Percentiles rank a stretch among this genome's conserved stretches.
phyloP scores from a whole-genome alignment of 2,113 vertebrate genomes.

The Thalassarche chlororhynchos region DNA sequence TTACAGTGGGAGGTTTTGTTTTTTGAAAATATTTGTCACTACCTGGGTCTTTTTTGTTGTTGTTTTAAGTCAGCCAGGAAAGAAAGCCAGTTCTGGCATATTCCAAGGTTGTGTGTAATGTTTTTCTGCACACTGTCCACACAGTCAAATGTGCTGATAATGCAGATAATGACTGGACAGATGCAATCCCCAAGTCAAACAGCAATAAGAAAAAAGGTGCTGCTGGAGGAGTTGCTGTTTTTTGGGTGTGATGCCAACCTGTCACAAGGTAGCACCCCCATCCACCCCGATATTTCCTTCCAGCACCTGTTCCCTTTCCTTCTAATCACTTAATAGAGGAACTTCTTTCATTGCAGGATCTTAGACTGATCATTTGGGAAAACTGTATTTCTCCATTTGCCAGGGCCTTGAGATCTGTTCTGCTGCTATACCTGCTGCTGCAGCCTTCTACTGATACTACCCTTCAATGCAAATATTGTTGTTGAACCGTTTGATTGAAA shows the following conservation, averaged over 20 bases:
- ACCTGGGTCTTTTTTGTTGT: background rate
- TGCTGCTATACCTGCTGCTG: background rate
- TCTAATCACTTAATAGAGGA: background rate
- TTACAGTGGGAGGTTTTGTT: background rate
- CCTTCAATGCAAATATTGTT: background rate
- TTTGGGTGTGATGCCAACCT: background rate
- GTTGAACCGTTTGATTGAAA: background rate
- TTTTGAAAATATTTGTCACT: background rate
- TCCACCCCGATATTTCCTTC: background rate
- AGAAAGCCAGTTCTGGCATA: background rate
- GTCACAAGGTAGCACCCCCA: background rate
- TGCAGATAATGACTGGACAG: background rate
- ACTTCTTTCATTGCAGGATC: background rate
- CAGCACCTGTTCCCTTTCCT: background rate
- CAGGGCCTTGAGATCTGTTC: background rate
- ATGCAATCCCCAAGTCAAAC: background rate
- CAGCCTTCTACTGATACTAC: background rate
- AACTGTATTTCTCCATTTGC: background rate
- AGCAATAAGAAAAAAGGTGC: background rate
- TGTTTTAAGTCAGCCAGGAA: background rate
- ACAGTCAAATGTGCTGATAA: background rate
- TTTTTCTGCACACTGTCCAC: background rate
- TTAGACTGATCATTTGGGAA: background rate
- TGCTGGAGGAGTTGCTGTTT: background rate
- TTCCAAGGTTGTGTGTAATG: background rate